Evolutionary conservation across 2,888 invertebrate species (phyloP), one percentile per base, ranked within the genome.

Genomic region (Myopa testacea): DNA sequence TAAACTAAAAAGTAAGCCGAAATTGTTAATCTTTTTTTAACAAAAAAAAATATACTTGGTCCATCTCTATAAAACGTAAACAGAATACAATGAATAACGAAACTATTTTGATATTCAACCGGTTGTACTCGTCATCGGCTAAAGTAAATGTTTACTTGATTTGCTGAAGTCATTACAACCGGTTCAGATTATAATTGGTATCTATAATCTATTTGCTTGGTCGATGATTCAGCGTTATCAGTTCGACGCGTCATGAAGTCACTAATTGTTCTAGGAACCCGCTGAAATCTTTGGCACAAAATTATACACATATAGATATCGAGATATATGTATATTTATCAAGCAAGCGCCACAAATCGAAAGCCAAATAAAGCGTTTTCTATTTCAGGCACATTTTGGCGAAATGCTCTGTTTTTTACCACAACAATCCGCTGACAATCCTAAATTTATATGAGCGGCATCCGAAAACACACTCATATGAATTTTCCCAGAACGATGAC

Each of bases 401-500:
- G 4, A 19, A 19, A 3, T 60, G 19, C 4, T 26, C 14, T 73
- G 45, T 26, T 73, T 73, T 73, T 62, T 38, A 73, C 50, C 19
- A 73, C 40, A 67, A 67, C 65, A 75, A 38, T 75, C 5, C 55
- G 67, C 68, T 75, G 75, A 75, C 75, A 75, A 55, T 52, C 40
- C n/a, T 19, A 45, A 60, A 75, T 52, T 40, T 65, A 69, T 69
- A 60, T 55, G 50, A 55, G 67, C 10, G 55, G 67, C 67, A 38
- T 75, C 60, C 45, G 40, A 52, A 71, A 71, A 71, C 62, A 76
- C 71, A 71, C 65, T 71, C 76, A 71, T 45, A 16, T 55, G 65
- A 52, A 76, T 76, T 76, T 76, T 76, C 76, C 71, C 45, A 71
- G 88, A 87, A 88, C 78, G 75, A 83, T 88, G 88, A 87, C 86